Percentiles rank a stretch among this genome's conserved stretches.
Conservation (phyloP, 2,113 vertebrate genomes). For the Epinephelus moara region DNA sequence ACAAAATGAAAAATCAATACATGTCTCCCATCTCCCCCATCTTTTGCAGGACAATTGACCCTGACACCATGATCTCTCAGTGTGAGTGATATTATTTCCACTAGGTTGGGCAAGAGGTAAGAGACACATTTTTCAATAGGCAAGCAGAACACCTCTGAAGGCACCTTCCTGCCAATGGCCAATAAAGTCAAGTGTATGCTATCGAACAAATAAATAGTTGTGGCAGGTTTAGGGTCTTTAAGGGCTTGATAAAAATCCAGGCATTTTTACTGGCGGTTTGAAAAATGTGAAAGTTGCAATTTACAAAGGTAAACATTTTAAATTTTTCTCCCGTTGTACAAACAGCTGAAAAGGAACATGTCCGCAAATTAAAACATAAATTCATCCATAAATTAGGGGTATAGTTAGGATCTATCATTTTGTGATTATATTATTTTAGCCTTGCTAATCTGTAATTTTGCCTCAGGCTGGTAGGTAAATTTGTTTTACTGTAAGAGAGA, state of each 20-base stretch:
- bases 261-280: constrained; percentile 8
- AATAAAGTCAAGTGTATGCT: constrained; percentile 78
- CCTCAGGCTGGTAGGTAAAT: not conserved
- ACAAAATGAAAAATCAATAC: constrained; percentile 88
- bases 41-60: constrained; percentile 83
- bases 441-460: not conserved
- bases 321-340: not conserved
- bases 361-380: not conserved
- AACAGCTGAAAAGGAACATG: not conserved
- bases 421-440: constrained; percentile 4
- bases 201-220: constrained; percentile 57
- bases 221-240: constrained; percentile 58
- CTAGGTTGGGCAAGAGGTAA: constrained; percentile 73
- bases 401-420: not conserved
- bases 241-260: constrained; percentile 30
- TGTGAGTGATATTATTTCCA: constrained; percentile 86
- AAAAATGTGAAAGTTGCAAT: constrained; percentile 19
- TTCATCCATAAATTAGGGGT: not conserved
- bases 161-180: constrained; percentile 72
- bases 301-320: not conserved
- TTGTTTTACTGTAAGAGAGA: too few relatives aligned
- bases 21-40: constrained; percentile 77
- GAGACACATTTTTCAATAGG: constrained; percentile 79
- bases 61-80: constrained; percentile 84
- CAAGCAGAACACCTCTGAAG: constrained; percentile 66